Conservation (phyloP, 2,797 vertebrate genomes). For the Mus spretus region DNA sequence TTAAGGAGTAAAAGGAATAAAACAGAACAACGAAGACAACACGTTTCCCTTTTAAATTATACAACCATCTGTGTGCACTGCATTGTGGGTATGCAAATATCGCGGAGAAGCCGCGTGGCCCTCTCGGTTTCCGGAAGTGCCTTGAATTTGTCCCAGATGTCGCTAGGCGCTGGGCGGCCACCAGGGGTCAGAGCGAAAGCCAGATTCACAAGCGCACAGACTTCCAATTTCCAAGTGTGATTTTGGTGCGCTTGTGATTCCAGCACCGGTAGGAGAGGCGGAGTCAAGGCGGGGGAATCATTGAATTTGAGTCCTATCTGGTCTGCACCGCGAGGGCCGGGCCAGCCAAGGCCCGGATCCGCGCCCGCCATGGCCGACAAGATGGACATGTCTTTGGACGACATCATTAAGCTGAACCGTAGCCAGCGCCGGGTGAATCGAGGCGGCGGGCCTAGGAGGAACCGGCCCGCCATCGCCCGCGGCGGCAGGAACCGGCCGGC, state of each 20-base stretch:
- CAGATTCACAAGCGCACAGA: background rate
- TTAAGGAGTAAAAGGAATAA: fast-evolving
- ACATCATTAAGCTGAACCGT: no score
- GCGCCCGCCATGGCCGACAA: no score
- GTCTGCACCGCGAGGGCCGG: background rate
- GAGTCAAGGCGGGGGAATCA: background rate
- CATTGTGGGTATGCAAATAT: slow-evolving; percentile 81
- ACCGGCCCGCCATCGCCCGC: no score
- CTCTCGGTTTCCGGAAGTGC: background rate
- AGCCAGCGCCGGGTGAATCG: no score
- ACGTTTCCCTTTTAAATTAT: slow-evolving; percentile 15
- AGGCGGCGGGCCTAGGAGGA: no score
- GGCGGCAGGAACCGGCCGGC: no score
- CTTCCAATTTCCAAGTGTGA: background rate
- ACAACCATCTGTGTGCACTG: background rate
- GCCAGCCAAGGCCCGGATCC: background rate
- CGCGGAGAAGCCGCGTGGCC: background rate
- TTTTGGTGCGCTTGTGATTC: background rate
- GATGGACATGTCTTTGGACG: no score
- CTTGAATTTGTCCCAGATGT: background rate
- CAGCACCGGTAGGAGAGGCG: background rate
- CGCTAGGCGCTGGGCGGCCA: background rate
- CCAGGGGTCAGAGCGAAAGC: background rate
- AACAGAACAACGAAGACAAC: background rate
- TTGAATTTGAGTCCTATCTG: background rate